Evolutionary conservation across 2,113 vertebrate genomes (phyloP), one percentile per base, ranked within the genome.

Genomic region (Cnemophilus loriae): DNA sequence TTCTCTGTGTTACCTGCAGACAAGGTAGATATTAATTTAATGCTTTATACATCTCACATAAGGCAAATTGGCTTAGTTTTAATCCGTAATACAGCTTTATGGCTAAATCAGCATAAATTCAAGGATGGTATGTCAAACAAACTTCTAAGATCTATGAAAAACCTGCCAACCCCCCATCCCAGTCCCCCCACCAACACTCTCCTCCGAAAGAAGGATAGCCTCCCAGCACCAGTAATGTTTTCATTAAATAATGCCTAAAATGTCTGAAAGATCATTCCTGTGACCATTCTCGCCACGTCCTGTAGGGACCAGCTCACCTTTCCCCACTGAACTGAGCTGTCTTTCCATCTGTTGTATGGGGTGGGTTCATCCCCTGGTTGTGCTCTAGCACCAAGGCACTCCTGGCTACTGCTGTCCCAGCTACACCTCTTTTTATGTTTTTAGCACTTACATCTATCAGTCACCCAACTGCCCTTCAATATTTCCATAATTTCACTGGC

Each of bases 261-360:
- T 44, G 18, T 11, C 7, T 50, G 35, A 73, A 88, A 41, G 27
- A 33, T 3, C 16, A 46, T 77, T 70, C 37, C 13, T 39, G 10
- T 37, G 53, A 32, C 23, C 55, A 33, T n/a, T 53, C 4, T 53
- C 32, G 44, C 9, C 27, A 27, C 9, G 44, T 5, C 19, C 24
- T 52, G 24, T 12, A 47, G 44, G 68, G 13, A 64, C 21, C 61
- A 87, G 37, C 32, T 71, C 44, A 6, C 13, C 17, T 64, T 79
- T 13, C 27, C 23, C 10, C 19, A 4, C 5, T 35, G 27, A 56
- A 8, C 33, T 28, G 52, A 56, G 30, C 53, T 24, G 27, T 24
- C 17, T 67, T 47, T 87, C 39, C 13, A 13, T 39, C 9, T 61
- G 13, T 52, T 0, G 0, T 9, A 26, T 1, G 3, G 5, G 6